Base-by-base conservation (phyloP, 2,888 invertebrate genomes). In the Hydraecia micacea region DNA sequence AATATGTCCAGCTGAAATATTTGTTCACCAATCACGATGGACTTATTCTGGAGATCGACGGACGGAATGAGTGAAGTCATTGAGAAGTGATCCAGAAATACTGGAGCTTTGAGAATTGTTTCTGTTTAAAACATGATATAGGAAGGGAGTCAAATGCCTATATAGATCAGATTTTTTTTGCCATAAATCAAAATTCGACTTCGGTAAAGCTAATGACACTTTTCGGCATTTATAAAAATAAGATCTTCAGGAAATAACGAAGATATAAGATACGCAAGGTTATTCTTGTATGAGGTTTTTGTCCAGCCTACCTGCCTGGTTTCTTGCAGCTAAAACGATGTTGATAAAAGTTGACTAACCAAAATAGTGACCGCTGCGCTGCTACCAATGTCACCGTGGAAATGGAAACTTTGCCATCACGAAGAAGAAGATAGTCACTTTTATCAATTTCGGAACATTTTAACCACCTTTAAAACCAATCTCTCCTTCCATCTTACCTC, bases 1-100 rank as follows among this genome's bases (percentile, higher is more conserved):
- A 90, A 89, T 88, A 86, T 83, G 86, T 84, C 85, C 80, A 79
- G 71, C 85, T 83, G 73, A 89, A 81, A 87, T 86, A 88, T 90
- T 86, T 83, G 87, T 80, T 76, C 82, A 79, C 70, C 79, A 84
- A 83, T 82, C 87, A 76, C 70, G 71, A 77, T 71, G 72, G 70
- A 71, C 68, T 65, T 89, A 85, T 90, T 86, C 88, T 86, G 73
- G 73, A 80, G 28, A 42, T 66, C 28, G 49, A 58, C 25, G 36
- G 46, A 36, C 15, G 62, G 49, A 36, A 52, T 39, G 1, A 28
- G 21, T 2, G 46, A 13, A 46, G 36, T 13, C 3, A 69, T 13
- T 11, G 55, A 32, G 21, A 6, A 39, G 18, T 25, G 49, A 36
- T 21, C 9, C 18, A 42, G 5, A 13, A 32, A 21, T 62, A 62